Evolutionary conservation across 2,888 invertebrate genomes (phyloP), one percentile per base, ranked within the genome.

Genomic region (Leucophenga montana): DNA sequence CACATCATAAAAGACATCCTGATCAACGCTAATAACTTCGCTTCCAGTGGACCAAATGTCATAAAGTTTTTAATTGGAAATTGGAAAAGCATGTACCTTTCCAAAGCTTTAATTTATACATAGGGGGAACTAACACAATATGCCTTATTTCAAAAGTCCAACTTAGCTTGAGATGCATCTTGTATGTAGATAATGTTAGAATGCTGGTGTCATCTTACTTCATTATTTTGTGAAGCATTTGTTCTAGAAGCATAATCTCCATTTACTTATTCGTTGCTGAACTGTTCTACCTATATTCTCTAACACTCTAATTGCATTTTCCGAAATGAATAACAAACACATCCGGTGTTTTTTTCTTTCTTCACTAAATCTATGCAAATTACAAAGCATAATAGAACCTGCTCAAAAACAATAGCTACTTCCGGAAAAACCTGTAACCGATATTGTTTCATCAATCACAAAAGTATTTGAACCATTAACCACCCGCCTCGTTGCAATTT

Each of bases 401-500:
- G 80, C 70, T 68, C 57, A 61, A 71, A 11, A 39, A 39, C 39
- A 39, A 66, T 71, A 50, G 68, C 71, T 68, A 62, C 73, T 46
- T 31, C 14, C 67, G 59, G 69, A 39, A 71, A 68, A 71, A 73
- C 72, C 77, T 76, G 78, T 75, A 80, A 77, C 33, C 65, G 73
- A 80, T 81, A 79, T 74, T 75, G 70, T 64, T 56, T 27, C 56
- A 56, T 56, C 22, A 22, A 56, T 56, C 18, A 39, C 69, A 68
- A 69, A 66, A 57, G 39, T 33, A 66, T 73, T 71, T 74, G 1
- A 39, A 39, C 72, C 77, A 77, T 77, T 77, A 76, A 68, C 74
- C 77, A 70, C 72, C 80, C 77, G 76, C 74, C 78, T 71, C 27
- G 73, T 64, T 70, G 71, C 72, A 80, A 75, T 78, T 80, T 80